phyloP scores from a whole-genome alignment of 30 jellyfish, hydroid and myxozoan species.

The Cassiopea xamachana region DNA sequence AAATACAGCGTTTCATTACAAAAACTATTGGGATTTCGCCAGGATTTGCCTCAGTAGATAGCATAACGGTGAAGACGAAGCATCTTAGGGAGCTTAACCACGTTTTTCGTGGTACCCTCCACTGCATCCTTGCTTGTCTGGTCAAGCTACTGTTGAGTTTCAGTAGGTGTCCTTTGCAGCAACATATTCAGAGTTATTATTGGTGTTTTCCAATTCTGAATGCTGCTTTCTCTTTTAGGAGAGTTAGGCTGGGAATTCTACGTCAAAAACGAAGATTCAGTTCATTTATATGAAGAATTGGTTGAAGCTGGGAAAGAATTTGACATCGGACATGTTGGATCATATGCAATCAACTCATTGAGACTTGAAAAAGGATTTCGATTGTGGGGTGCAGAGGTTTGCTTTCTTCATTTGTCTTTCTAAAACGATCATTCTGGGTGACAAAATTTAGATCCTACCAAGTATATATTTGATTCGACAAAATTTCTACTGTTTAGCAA shows the following conservation, averaged over 20 bases:
- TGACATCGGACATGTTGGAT: conserved; percentile 94
- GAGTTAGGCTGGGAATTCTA: conserved; percentile 99
- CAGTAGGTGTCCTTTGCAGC: background rate
- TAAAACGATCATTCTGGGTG: no score
- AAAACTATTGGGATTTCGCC: no score
- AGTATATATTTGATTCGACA: no score
- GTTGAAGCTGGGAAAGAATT: conserved; percentile 90
- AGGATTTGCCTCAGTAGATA: no score
- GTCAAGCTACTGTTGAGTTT: background rate
- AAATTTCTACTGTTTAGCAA: no score
- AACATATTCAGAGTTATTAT: background rate
- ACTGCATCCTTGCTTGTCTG: no score
- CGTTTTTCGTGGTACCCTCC: no score
- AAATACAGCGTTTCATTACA: no score
- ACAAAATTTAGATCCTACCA: no score
- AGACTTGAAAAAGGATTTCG: conserved; percentile 97
- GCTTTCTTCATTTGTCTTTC: background rate
- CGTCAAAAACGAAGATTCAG: conserved; percentile 86
- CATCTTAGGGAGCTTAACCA: no score
- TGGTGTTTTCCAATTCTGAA: background rate
- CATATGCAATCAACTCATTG: conserved; percentile 92
- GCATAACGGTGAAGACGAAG: no score
- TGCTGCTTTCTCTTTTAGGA: conserved; percentile 50
- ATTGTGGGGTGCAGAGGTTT: conserved; percentile 99
- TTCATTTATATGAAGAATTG: conserved; percentile 73